Base-by-base conservation (phyloP, 2,888 invertebrate genomes). In the Girardia tigrina region DNA sequence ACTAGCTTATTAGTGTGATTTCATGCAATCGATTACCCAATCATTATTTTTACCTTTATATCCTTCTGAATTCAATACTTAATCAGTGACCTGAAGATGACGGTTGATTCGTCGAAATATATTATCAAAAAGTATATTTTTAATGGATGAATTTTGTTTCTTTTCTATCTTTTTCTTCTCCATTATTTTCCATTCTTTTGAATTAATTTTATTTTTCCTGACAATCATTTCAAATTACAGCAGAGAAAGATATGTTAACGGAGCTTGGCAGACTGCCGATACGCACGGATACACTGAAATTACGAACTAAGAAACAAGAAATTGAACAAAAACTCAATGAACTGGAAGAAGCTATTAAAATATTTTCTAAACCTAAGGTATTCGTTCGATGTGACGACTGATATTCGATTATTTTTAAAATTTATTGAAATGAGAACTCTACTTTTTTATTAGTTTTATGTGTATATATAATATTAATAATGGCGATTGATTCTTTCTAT, bases 241-340 rank as follows among this genome's bases (percentile, higher is more conserved):
- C 80, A 76, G 81, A 83, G 79, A 78, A 90, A 78, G 88, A 89
- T 78, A 87, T 91, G 79, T 88, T 92, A 76, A 87, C 87, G 79
- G 90, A 93, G 86, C 84, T 94, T 20, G 91, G 91, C 83, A 88
- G 88, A 82, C 88, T 94, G 86, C 94, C 94, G 0, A 90, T 94
- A 80, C 88, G 90, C 80, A 90, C 90, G 14, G 92, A 94, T 83
- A 93, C 93, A 0, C 85, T 92, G 76, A 87, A 90, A 80, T 89
- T 91, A 82, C 88, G 89, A 75, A 89, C 88, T 79, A 87, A 90
- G 77, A 91, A 91, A 85, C 89, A 90, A 84, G 90, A 91, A 81
- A 87, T 94, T 42, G 94, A 94, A 82, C 89, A 89, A 78, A 90
- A 92, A 82, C 85, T 94, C 12, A 88, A 89, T 73, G 89, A 90